Conservation (phyloP, 1,140 invertebrate species). For the Bursaphelenchus mucronatus region DNA sequence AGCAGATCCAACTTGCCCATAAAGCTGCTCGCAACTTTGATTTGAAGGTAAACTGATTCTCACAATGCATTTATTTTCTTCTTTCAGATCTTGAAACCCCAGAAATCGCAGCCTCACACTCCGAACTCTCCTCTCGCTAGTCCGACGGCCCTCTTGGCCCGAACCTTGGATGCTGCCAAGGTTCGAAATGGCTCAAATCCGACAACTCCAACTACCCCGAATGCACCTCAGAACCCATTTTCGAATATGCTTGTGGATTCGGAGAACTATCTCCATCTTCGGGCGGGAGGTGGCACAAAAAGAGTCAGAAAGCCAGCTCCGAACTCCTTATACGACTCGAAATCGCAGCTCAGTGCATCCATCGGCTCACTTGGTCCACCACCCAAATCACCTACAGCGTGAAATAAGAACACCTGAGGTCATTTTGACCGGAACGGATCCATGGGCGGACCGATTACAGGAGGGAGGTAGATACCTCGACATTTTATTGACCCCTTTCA, state of each 20-base stretch:
- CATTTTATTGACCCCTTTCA: too few species aligned
- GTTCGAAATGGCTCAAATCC: background rate
- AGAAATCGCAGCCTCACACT: constrained; percentile 30
- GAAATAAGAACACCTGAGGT: background rate
- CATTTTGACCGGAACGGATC: too few species aligned
- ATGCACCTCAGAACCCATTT: background rate
- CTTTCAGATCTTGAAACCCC: constrained; percentile 23
- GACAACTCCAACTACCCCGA: constrained; percentile 2
- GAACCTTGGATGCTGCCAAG: background rate
- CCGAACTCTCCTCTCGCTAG: background rate
- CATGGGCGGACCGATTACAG: too few species aligned
- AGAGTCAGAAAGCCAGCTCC: background rate
- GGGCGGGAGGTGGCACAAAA: background rate
- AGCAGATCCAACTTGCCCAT: constrained; percentile 12
- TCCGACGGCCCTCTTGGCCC: background rate
- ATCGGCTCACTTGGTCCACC: background rate
- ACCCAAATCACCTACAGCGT: background rate
- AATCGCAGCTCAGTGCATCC: background rate
- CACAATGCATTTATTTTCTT: background rate
- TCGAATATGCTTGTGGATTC: background rate
- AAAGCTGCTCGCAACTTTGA: background rate
- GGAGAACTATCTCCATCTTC: constrained; percentile 3
- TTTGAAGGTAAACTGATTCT: constrained; percentile 11
- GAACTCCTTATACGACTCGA: background rate
- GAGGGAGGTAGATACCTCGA: too few species aligned